These are phyloP conservation scores for Sminthopsis crassicaudata DNA, from an alignment of 2,113 vertebrate genomes.

Conservation along the genomic window DNA sequence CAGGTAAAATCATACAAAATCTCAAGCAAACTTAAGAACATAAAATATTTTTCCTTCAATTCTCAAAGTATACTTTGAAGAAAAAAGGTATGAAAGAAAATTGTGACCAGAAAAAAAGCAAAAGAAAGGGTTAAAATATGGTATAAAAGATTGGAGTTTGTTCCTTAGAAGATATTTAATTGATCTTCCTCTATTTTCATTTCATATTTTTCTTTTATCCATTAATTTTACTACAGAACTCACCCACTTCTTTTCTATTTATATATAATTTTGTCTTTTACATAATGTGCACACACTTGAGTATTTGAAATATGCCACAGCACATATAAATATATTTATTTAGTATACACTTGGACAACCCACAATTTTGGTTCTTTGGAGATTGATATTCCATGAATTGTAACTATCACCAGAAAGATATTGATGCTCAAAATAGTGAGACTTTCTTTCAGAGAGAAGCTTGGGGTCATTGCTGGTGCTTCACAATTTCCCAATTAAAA, in stretches of 20 bases:
- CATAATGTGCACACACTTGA: background rate
- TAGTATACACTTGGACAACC: background rate
- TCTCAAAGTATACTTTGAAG: background rate
- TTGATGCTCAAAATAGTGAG: background rate
- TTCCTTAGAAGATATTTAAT: background rate
- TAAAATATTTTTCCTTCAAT: constrained; percentile 26
- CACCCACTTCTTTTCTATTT: background rate
- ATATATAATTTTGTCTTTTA: background rate
- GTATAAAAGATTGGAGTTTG: background rate
- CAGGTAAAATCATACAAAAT: constrained; percentile 44
- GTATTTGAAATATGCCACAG: background rate
- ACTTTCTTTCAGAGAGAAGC: background rate
- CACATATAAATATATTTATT: background rate
- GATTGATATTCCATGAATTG: background rate
- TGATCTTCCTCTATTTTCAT: background rate
- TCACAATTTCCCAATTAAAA: background rate
- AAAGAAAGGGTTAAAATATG: background rate
- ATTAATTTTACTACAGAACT: background rate
- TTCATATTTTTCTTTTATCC: background rate
- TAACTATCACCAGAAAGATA: background rate
- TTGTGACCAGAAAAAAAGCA: constrained; percentile 24
- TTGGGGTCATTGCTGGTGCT: background rate
- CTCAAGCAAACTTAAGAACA: constrained; percentile 47
- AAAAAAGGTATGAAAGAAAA: constrained; percentile 1
- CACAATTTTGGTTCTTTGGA: background rate